phyloP scores from a whole-genome alignment of 2,888 invertebrate species.

The Sipha maydis region DNA sequence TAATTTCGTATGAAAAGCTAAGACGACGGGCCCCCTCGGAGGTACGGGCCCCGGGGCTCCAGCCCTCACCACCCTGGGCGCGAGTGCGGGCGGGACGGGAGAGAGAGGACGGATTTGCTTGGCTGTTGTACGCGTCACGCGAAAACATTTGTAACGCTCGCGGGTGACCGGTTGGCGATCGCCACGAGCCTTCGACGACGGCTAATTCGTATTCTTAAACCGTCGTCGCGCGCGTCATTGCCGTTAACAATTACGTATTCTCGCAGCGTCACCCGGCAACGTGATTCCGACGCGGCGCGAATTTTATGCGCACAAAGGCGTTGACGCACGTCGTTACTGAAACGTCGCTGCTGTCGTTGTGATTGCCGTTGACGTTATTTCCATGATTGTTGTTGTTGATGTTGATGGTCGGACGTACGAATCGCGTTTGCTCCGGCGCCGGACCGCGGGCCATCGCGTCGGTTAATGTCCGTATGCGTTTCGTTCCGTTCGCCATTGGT shows the following conservation, averaged over 20 bases:
- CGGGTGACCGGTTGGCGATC: background rate
- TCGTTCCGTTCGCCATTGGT: background rate
- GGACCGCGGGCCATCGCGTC: background rate
- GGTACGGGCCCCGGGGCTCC: no score
- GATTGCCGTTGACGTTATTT: no score
- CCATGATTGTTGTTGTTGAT: background rate
- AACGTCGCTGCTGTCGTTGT: background rate
- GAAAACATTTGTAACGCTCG: background rate
- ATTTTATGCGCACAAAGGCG: background rate
- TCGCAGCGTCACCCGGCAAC: no score
- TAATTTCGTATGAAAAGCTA: no score
- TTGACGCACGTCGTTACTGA: no score
- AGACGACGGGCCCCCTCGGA: no score
- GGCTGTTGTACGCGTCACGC: no score
- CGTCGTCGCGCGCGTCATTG: background rate
- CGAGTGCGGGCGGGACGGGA: no score
- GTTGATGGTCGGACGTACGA: background rate
- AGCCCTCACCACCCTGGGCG: no score
- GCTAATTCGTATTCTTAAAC: background rate
- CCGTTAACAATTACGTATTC: background rate
- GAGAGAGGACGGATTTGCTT: no score
- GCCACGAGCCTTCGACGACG: background rate
- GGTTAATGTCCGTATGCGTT: background rate
- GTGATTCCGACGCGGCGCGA: no score
- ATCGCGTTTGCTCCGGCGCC: no score